Evolutionary conservation across 2,797 vertebrate species (phyloP).

Genomic region (Danio aesculapii): DNA sequence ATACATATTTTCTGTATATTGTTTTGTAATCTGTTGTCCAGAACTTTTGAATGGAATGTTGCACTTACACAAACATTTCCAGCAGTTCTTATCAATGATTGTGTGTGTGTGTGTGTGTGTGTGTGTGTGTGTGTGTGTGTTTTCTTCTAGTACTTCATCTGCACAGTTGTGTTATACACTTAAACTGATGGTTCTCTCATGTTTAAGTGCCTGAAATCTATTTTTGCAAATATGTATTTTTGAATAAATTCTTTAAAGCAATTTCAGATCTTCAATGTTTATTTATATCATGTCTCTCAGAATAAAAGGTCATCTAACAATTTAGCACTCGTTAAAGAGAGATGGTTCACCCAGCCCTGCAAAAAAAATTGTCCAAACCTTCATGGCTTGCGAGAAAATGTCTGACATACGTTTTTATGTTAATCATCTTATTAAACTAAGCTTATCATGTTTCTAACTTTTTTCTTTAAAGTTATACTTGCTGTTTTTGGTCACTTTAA

Average conservation of each 20-base stretch:
- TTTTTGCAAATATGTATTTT: conserved; percentile 40
- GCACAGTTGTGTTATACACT: conserved; percentile 13
- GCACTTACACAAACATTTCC: conserved; percentile 43
- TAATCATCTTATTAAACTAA: too few relatives aligned
- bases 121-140: not conserved
- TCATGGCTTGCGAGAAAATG: too few relatives aligned
- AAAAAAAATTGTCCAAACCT: too few relatives aligned
- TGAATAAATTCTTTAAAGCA: conserved; percentile 48
- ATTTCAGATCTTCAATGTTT: not conserved
- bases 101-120: not conserved
- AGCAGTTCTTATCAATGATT: conserved; percentile 13
- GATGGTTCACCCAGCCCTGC: too few relatives aligned
- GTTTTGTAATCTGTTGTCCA: conserved; percentile 7
- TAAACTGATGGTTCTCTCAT: conserved; percentile 24
- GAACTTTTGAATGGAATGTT: conserved; percentile 27
- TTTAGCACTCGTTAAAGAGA: too few relatives aligned
- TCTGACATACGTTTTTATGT: too few relatives aligned
- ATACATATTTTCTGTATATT: not conserved
- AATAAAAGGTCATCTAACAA: too few relatives aligned
- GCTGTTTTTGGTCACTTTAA: too few relatives aligned
- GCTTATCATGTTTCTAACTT: too few relatives aligned
- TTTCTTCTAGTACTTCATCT: not conserved
- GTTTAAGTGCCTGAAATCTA: conserved; percentile 41
- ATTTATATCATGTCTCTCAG: not conserved
- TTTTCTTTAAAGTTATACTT: too few relatives aligned